Percentiles rank a stretch among this genome's conserved stretches.
Evolutionary conservation across 2,888 invertebrate genomes (phyloP).

Genomic region (Drosophila affinis): DNA sequence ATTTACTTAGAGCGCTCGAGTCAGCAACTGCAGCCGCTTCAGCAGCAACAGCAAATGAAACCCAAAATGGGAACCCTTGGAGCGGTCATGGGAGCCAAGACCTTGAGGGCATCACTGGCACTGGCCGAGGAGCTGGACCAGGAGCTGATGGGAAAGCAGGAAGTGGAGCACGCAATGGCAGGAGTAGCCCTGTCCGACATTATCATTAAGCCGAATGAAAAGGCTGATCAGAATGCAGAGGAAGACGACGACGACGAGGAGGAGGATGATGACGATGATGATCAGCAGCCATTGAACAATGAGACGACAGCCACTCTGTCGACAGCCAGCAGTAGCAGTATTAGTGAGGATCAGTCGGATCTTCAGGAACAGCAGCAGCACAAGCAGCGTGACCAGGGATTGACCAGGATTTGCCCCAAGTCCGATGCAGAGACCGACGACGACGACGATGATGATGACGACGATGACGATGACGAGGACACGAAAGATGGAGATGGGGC

Average conservation of each 20-base stretch:
- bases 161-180: neutral
- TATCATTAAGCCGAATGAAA: neutral
- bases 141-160: slow-evolving; percentile 48
- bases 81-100: slow-evolving; percentile 22
- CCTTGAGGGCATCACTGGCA: slow-evolving; percentile 68
- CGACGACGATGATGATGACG: slow-evolving; percentile 17
- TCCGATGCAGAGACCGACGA: slow-evolving; percentile 68
- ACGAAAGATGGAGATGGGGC: slow-evolving; percentile 47
- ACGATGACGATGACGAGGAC: slow-evolving; percentile 38
- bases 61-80: slow-evolving; percentile 30
- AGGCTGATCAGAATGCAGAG: slow-evolving; percentile 50
- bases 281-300: slow-evolving; percentile 81
- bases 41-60: slow-evolving; percentile 35
- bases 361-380: slow-evolving; percentile 16
- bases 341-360: slow-evolving; percentile 36
- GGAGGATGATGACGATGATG: slow-evolving; percentile 57
- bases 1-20: slow-evolving; percentile 71
- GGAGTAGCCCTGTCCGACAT: neutral
- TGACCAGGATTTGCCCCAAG: slow-evolving; percentile 65
- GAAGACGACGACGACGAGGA: slow-evolving; percentile 63
- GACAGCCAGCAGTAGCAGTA: slow-evolving; percentile 49
- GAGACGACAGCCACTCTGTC: slow-evolving; percentile 67
- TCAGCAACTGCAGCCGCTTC: slow-evolving; percentile 24
- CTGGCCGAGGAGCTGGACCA: slow-evolving; percentile 67
- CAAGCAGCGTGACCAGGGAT: slow-evolving; percentile 52